Conservation (phyloP, 2,888 invertebrate species). For the Thera obeliscata region DNA sequence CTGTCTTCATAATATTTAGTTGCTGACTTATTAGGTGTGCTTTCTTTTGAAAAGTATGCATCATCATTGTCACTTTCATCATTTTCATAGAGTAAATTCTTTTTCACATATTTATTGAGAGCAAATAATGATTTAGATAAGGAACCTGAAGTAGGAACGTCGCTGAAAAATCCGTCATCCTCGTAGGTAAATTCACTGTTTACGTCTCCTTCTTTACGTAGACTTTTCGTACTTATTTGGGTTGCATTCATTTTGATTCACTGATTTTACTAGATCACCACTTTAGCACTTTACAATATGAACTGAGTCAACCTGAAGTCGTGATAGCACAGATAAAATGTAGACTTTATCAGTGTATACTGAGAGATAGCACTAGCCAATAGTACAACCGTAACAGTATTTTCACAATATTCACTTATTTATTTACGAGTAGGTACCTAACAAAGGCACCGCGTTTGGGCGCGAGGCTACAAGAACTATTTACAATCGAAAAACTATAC, state of each 20-base stretch:
- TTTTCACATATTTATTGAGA: conserved; percentile 75
- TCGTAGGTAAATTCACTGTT: conserved; percentile 54
- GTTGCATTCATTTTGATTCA: conserved; percentile 55
- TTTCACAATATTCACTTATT: conserved; percentile 43
- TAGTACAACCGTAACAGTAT: conserved; percentile 49
- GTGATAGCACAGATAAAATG: conserved; percentile 58
- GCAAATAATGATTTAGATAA: conserved; percentile 73
- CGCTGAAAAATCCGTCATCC: conserved; percentile 73
- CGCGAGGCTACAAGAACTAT: conserved; percentile 68
- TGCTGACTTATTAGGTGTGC: conserved; percentile 70
- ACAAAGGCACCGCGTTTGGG: conserved; percentile 58
- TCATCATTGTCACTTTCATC: conserved; percentile 60
- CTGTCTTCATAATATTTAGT: conserved; percentile 72
- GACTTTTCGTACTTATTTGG: conserved; percentile 40
- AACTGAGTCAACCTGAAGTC: conserved; percentile 57
- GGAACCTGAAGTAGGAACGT: conserved; percentile 67
- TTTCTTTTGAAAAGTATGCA: conserved; percentile 77
- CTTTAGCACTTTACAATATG: conserved; percentile 54
- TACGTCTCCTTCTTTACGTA: conserved; percentile 34
- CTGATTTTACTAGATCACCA: conserved; percentile 43
- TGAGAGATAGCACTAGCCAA: conserved; percentile 62
- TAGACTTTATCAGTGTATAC: conserved; percentile 56
- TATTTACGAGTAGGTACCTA: conserved; percentile 42
- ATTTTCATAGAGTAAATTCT: conserved; percentile 73
- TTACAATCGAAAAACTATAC: conserved; percentile 73